Conservation (phyloP, 2,797 vertebrate species). For the Sebastes kiyomatsui region DNA sequence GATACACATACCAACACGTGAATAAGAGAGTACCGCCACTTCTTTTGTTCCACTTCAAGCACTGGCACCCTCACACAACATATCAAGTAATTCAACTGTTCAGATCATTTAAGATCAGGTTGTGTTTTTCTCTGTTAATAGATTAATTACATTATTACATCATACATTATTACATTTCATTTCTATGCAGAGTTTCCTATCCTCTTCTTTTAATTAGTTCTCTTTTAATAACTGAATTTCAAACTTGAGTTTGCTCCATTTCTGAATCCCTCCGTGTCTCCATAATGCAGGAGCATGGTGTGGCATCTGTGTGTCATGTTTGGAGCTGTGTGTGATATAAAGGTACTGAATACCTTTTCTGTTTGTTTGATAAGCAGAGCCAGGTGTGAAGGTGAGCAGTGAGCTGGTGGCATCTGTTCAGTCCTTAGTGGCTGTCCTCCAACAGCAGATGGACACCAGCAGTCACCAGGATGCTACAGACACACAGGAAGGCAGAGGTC, state of each 20-base stretch:
- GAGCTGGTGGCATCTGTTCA: conserved; percentile 75
- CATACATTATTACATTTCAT: no score
- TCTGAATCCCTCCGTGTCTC: neutral
- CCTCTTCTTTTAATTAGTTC: neutral
- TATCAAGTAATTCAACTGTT: neutral
- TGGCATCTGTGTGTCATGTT: neutral
- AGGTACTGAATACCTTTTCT: neutral
- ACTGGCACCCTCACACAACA: neutral
- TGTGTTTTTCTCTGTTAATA: neutral
- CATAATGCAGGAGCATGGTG: neutral
- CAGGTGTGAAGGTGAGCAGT: conserved; percentile 58
- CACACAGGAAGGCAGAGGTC: neutral
- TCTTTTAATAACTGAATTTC: neutral
- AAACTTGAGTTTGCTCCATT: neutral
- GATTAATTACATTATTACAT: no score
- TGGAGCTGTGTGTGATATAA: neutral
- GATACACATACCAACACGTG: no score
- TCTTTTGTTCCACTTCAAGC: no score
- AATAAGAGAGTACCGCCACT: no score
- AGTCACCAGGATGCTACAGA: conserved; percentile 13
- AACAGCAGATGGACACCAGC: conserved; percentile 66
- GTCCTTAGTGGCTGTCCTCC: conserved; percentile 71
- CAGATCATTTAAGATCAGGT: neutral
- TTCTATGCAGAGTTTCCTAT: neutral
- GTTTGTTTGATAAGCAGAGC: conserved; percentile 48